phyloP scores from a whole-genome alignment of 2,888 invertebrate species.

The Xylocampa areola region DNA sequence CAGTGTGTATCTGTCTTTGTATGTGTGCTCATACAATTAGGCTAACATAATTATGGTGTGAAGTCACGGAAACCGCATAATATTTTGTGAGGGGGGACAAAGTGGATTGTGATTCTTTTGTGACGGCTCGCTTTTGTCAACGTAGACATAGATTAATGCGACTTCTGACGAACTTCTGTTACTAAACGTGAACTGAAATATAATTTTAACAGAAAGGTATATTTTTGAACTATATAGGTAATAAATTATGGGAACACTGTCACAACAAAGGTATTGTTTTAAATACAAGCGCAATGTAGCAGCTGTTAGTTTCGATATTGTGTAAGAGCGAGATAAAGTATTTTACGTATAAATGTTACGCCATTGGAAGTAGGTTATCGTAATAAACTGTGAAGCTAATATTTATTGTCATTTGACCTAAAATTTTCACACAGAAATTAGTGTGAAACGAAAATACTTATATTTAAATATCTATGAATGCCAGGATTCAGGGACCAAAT shows the following conservation, averaged over 20 bases:
- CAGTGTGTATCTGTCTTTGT: conserved; percentile 33
- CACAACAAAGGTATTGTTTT: conserved; percentile 45
- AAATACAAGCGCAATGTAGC: conserved; percentile 29
- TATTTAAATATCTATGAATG: no score
- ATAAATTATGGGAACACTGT: conserved; percentile 47
- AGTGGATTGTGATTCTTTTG: conserved; percentile 70
- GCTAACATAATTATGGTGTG: conserved; percentile 59
- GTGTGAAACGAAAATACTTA: conserved; percentile 39
- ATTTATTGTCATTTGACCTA: conserved; percentile 57
- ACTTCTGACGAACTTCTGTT: conserved; percentile 44
- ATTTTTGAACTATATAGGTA: conserved; percentile 31
- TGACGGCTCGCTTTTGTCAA: conserved; percentile 74
- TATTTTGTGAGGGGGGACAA: conserved; percentile 61
- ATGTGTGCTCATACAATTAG: conserved; percentile 62
- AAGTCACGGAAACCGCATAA: conserved; percentile 68
- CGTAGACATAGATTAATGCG: conserved; percentile 77
- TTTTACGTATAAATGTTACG: conserved; percentile 37
- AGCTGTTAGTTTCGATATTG: conserved; percentile 33
- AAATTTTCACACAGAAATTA: conserved; percentile 44
- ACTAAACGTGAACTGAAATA: conserved; percentile 50
- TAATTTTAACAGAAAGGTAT: conserved; percentile 50
- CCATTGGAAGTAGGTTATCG: conserved; percentile 50
- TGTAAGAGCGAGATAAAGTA: conserved; percentile 30
- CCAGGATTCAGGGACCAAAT: no score
- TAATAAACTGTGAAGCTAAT: conserved; percentile 47